Percentiles rank a stretch among this genome's conserved stretches.
Conservation (phyloP, 2,888 invertebrate species). For the Phorcus lineatus region DNA sequence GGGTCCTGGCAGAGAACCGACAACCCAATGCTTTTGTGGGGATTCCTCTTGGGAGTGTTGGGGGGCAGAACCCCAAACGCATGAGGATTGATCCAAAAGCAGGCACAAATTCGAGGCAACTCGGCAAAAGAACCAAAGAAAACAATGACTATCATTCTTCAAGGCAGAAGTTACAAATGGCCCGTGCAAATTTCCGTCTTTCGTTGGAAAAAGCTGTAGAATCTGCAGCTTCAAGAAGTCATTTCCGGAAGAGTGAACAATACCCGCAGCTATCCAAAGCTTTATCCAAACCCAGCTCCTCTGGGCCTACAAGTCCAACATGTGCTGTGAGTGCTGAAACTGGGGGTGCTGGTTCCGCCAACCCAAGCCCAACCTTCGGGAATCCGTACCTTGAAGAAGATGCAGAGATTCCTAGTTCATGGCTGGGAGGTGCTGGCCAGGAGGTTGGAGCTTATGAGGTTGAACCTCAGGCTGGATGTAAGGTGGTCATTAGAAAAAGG, state of each 20-base stretch:
- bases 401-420: neutral
- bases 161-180: conserved; percentile 56
- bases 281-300: conserved; percentile 12
- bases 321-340: neutral
- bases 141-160: conserved; percentile 41
- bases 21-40: neutral
- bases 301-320: neutral
- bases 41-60: neutral
- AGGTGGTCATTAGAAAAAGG: conserved; percentile 23
- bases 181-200: conserved; percentile 51
- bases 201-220: conserved; percentile 52
- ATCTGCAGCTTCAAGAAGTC: conserved; percentile 25
- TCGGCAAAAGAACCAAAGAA: neutral
- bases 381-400: neutral
- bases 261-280: conserved; percentile 20
- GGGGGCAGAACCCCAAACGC: neutral
- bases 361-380: neutral
- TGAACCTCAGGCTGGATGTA: conserved; percentile 22
- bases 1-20: neutral
- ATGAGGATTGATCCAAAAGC: neutral
- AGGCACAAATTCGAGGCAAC: neutral
- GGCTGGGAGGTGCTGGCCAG: neutral
- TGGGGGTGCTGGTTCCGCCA: neutral
- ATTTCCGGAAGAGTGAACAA: neutral
- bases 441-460: conserved; percentile 20